These are phyloP conservation scores for Leptopilina clavipes DNA, from an alignment of 1,140 invertebrate genomes.

Conservation along the genomic window DNA sequence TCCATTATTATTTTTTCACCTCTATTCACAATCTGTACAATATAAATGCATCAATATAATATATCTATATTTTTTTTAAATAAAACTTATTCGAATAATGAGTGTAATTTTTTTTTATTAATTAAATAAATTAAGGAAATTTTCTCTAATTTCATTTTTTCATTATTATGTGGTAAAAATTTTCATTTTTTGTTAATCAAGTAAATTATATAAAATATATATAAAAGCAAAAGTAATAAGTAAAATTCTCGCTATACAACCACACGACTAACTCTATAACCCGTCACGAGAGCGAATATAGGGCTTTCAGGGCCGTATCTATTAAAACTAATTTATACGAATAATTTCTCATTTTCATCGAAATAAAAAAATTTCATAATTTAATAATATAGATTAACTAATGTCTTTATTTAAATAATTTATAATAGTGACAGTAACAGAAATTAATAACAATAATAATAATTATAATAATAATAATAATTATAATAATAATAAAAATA, in stretches of 20 bases:
- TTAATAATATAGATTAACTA: too few species aligned
- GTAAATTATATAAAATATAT: neutral
- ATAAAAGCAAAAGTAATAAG: neutral
- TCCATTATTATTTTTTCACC: constrained; percentile 53
- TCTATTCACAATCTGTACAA: constrained; percentile 44
- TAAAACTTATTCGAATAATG: neutral
- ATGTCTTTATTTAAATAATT: too few species aligned
- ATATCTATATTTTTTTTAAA: constrained; percentile 18
- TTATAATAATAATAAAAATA: too few species aligned
- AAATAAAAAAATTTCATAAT: neutral
- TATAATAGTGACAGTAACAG: too few species aligned
- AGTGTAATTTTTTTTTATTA: too few species aligned
- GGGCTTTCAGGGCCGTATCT: constrained; percentile 5
- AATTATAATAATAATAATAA: too few species aligned
- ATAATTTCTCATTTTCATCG: neutral
- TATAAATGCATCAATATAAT: constrained; percentile 37
- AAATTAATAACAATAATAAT: too few species aligned
- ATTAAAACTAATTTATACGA: neutral
- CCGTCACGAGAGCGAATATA: constrained; percentile 12
- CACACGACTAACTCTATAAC: neutral
- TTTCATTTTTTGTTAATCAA: neutral
- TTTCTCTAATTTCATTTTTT: neutral
- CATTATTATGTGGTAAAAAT: neutral
- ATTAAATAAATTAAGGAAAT: too few species aligned
- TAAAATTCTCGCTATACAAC: neutral